A percentile compares a stretch with the other conserved stretches of the same genome.
These are phyloP conservation scores for Urophycis tenuis DNA, from an alignment of 2,797 vertebrate species.

Conservation along the genomic window DNA sequence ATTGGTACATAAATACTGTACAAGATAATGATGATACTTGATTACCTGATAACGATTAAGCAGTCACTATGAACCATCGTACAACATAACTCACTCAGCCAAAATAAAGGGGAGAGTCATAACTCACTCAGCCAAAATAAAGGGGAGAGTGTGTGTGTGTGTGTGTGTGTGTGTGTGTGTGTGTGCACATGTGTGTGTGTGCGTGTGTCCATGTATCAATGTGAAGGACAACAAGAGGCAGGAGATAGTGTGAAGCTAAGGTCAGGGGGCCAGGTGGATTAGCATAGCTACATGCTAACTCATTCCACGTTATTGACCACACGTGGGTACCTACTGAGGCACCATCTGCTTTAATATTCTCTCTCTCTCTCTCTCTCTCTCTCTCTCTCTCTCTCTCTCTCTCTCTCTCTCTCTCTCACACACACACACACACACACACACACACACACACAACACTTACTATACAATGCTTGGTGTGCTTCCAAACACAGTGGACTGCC, in stretches of 20 bases:
- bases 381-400: neutral
- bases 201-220: conserved; percentile 5
- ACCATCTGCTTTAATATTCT: conserved; percentile 39
- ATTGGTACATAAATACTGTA: too few relatives aligned
- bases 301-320: conserved; percentile 36
- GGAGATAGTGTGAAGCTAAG: neutral
- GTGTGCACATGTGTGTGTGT: neutral
- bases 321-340: conserved; percentile 14
- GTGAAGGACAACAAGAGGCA: conserved; percentile 30
- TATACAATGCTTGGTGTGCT: too few relatives aligned
- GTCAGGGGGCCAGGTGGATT: conserved; percentile 34
- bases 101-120: neutral
- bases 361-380: neutral
- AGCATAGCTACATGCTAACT: conserved; percentile 23
- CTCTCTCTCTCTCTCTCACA: neutral
- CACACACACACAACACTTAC: neutral
- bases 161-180: too few relatives aligned
- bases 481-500: neutral
- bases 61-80: neutral
- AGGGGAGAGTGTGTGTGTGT: neutral
- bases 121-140: neutral
- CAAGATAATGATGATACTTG: neutral
- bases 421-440: conserved; percentile 10
- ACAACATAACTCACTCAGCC: neutral
- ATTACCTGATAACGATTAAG: neutral